phyloP scores from a whole-genome alignment of 2,113 vertebrate species.

The Pelvicachromis taeniatus region DNA sequence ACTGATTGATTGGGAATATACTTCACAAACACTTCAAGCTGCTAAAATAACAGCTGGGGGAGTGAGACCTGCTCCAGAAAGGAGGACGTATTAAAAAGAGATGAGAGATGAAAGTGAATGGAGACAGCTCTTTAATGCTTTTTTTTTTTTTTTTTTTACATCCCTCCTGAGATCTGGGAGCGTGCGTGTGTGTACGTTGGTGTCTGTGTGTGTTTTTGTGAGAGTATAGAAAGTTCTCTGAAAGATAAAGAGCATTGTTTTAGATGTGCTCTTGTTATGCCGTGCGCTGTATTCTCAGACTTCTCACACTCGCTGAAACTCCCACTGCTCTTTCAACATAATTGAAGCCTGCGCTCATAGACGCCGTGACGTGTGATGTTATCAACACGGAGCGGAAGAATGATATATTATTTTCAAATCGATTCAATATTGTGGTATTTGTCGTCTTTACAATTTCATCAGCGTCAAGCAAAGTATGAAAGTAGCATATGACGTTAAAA shows the following conservation, averaged over 20 bases:
- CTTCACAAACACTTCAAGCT: constrained; percentile 10
- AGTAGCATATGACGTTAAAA: not conserved
- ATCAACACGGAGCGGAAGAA: not conserved
- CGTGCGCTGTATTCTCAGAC: not conserved
- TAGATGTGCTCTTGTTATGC: constrained; percentile 49
- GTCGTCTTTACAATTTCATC: constrained; percentile 20
- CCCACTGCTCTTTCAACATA: constrained; percentile 43
- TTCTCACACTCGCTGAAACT: constrained; percentile 17
- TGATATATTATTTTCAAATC: not conserved
- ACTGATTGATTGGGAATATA: constrained; percentile 45
- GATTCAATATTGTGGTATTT: constrained; percentile 20
- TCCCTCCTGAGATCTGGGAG: constrained; percentile 51
- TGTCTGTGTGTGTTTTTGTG: not conserved
- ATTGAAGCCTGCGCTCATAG: constrained; percentile 14
- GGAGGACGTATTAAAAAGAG: constrained; percentile 61
- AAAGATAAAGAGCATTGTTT: constrained; percentile 52
- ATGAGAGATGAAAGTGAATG: constrained; percentile 68
- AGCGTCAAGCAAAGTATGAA: not conserved
- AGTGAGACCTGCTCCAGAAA: constrained; percentile 39
- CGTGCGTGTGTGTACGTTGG: not conserved
- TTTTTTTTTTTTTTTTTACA: constrained; percentile 29
- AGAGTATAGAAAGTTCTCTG: constrained; percentile 30
- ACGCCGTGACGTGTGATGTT: constrained; percentile 25
- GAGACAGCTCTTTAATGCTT: constrained; percentile 58
- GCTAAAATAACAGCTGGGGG: constrained; percentile 46